Evolutionary conservation across 92 coral and sea anemone genomes (phyloP).

Genomic region (Phenganax marumi): DNA sequence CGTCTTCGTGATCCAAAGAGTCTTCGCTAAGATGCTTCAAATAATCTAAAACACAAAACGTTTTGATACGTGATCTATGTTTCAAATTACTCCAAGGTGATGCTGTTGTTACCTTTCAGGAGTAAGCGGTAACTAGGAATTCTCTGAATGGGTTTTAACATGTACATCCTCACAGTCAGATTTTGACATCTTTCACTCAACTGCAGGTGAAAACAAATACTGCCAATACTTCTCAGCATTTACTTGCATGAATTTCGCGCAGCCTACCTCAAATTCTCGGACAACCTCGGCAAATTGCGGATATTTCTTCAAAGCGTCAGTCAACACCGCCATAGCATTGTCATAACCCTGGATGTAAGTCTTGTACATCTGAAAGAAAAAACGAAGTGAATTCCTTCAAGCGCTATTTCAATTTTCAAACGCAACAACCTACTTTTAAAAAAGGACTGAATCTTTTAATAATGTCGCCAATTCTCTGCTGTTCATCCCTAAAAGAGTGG

Average conservation of each 20-base stretch:
- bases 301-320: slow-evolving; percentile 88
- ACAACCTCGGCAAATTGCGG: slow-evolving; percentile 85
- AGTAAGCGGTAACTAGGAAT: slow-evolving; percentile 96
- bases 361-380: slow-evolving; percentile 77
- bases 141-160: slow-evolving; percentile 96
- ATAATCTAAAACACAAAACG: slow-evolving; percentile 59
- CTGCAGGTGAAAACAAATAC: slow-evolving; percentile 33
- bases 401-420: background rate
- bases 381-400: background rate
- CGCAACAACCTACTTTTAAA: slow-evolving; percentile 67
- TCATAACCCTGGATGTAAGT: slow-evolving; percentile 90
- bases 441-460: slow-evolving; percentile 87
- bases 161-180: slow-evolving; percentile 71
- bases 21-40: slow-evolving; percentile 83
- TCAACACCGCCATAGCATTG: slow-evolving; percentile 74
- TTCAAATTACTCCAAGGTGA: too few species aligned
- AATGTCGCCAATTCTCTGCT: slow-evolving; percentile 91
- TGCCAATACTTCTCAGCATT: too few species aligned
- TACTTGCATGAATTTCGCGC: background rate
- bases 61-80: background rate
- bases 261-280: slow-evolving; percentile 74
- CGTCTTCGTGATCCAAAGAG: slow-evolving; percentile 74
- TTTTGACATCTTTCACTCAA: slow-evolving; percentile 80
- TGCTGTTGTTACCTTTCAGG: slow-evolving; percentile 63
- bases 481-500: slow-evolving; percentile 74